phyloP scores from a whole-genome alignment of 2,797 vertebrate species.

The Falco naumanni region DNA sequence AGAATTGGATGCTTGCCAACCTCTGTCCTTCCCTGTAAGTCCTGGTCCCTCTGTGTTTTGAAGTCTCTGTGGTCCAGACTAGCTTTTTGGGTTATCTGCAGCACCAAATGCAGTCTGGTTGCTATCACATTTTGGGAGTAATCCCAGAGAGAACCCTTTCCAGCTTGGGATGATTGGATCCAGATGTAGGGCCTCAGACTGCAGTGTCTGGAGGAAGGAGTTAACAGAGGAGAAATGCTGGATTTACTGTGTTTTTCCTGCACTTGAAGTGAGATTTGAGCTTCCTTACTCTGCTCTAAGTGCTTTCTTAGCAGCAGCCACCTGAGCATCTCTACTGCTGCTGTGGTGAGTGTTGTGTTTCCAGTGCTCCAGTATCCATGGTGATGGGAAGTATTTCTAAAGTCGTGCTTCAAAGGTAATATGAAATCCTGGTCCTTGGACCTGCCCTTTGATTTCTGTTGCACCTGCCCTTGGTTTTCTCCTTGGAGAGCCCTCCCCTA shows the following conservation, averaged over 20 bases:
- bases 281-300: background rate
- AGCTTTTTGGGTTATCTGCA: background rate
- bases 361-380: slow-evolving; percentile 28
- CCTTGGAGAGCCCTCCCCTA: background rate
- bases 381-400: background rate
- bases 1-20: background rate
- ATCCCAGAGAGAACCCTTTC: background rate
- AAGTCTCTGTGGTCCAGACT: background rate
- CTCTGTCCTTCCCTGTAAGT: background rate
- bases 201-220: background rate
- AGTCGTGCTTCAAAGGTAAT: background rate
- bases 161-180: background rate
- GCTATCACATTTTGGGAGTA: background rate
- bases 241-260: background rate
- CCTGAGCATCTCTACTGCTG: background rate
- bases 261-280: background rate
- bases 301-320: background rate
- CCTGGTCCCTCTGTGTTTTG: background rate
- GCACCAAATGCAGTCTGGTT: background rate
- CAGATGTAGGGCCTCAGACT: background rate
- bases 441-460: background rate
- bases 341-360: background rate
- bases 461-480: background rate
- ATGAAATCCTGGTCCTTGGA: background rate
- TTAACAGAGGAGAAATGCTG: background rate